These are phyloP conservation scores for Reticulitermes lucifugus DNA, from an alignment of 2,888 invertebrate species.

Conservation along the genomic window DNA sequence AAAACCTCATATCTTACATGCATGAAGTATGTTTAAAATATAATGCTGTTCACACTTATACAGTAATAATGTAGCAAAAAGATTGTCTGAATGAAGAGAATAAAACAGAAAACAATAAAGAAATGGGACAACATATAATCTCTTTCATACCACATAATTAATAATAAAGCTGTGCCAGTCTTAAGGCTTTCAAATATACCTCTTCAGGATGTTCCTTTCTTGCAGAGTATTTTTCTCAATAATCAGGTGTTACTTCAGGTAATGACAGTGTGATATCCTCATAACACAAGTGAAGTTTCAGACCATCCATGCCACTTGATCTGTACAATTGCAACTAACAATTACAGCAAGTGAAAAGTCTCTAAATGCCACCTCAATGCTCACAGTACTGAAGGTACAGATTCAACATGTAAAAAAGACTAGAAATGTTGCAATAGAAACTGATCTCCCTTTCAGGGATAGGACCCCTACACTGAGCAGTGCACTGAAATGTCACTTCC, in stretches of 20 bases:
- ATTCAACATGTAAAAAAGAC: conserved; percentile 3
- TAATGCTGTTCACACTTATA: neutral
- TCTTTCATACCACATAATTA: neutral
- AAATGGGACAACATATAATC: neutral
- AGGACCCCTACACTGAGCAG: neutral
- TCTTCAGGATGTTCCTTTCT: neutral
- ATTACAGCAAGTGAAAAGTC: conserved; percentile 19
- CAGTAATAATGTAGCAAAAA: neutral
- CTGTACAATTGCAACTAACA: conserved; percentile 19
- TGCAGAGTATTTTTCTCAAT: neutral
- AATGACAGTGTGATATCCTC: neutral
- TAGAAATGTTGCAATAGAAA: conserved; percentile 24
- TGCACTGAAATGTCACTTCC: neutral
- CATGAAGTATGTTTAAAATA: neutral
- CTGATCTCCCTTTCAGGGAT: neutral
- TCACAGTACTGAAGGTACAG: neutral
- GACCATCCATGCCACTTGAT: neutral
- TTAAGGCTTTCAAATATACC: neutral
- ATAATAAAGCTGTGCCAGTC: neutral
- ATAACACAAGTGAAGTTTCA: neutral
- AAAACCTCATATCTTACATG: too few relatives aligned
- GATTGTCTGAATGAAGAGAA: neutral
- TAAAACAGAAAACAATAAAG: neutral
- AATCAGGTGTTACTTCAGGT: neutral
- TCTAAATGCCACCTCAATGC: conserved; percentile 27